Evolutionary conservation across 2,888 invertebrate species (phyloP), one percentile per base, ranked within the genome.

Genomic region (Dicyrtoma fusca): DNA sequence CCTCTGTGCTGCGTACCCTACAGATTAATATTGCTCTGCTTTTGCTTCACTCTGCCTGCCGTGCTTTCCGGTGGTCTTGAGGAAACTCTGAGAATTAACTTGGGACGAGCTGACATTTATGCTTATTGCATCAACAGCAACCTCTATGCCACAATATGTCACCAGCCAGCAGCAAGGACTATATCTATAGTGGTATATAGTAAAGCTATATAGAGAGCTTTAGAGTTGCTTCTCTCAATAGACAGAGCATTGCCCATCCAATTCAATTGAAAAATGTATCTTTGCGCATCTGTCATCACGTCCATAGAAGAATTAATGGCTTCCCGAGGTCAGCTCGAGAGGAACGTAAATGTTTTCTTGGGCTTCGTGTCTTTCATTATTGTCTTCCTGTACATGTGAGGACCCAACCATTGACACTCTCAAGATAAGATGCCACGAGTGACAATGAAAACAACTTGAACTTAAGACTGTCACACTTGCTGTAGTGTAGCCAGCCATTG

Each of bases 21-120:
- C 34, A 34, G 34, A 34, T 34, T 34, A 34, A 8, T 34, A 34
- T 8, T 34, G 34, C 34, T 34, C 34, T n/a, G n/a, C n/a, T n/a
- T n/a, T n/a, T n/a, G n/a, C 53, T 19, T 53, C 53, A 23, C 11
- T n/a, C 55, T 55, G 3, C 3, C 55, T 19, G 21, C 13, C 19
- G 4, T 19, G 34, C 51, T 66, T 34, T 55, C 42, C 34, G 66
- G 66, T 66, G 66, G 66, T 66, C 66, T 51, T 10, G 3, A 13
- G 17, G 21, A 61, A 34, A 61, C 44, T 61, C 44, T 44, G 5
- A 42, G 61, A 61, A 61, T 61, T 61, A 61, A 61, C 44, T 42
- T 61, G 61, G 44, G 21, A 8, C 3, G 34, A 34, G 34, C 3
- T 34, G 34, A 34, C 34, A 34, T 34, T 34, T 34, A 34, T 34